phyloP scores from a whole-genome alignment of 2,888 invertebrate genomes.

The Drosophila anceps region DNA sequence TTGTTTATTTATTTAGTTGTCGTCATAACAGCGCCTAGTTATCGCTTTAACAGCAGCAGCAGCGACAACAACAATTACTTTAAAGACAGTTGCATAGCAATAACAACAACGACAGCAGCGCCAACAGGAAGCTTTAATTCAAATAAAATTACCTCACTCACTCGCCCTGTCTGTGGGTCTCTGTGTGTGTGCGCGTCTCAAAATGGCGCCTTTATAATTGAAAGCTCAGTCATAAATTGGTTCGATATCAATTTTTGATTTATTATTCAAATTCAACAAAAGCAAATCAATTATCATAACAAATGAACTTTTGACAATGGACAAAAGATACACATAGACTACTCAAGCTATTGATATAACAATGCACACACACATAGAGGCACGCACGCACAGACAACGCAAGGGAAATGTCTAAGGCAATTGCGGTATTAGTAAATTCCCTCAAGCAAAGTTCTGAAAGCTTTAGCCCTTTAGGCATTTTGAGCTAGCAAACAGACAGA shows the following conservation, averaged over 20 bases:
- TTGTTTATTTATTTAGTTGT: slow-evolving; percentile 53
- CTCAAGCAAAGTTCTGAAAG: slow-evolving; percentile 32
- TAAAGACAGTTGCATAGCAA: slow-evolving; percentile 38
- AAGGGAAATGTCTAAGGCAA: slow-evolving; percentile 28
- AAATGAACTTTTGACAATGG: slow-evolving; percentile 33
- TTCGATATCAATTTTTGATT: slow-evolving; percentile 35
- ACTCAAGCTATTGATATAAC: slow-evolving; percentile 14
- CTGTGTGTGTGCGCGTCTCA: background rate
- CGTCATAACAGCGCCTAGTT: slow-evolving; percentile 75
- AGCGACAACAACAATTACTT: slow-evolving; percentile 38
- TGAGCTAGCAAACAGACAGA: background rate
- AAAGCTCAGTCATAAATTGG: slow-evolving; percentile 25
- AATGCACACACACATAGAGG: background rate
- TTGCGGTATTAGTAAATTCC: slow-evolving; percentile 25
- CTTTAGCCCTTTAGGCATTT: slow-evolving; percentile 10
- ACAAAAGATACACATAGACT: slow-evolving; percentile 13
- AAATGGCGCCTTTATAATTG: slow-evolving; percentile 23
- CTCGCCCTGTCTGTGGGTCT: background rate
- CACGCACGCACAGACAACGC: background rate
- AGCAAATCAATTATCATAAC: slow-evolving; percentile 55
- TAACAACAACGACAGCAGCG: slow-evolving; percentile 31
- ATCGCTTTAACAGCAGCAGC: slow-evolving; percentile 58
- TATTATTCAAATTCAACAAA: slow-evolving; percentile 38
- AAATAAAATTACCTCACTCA: slow-evolving; percentile 55
- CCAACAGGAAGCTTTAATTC: slow-evolving; percentile 72